A percentile compares a stretch with the other conserved stretches of the same genome.
These are phyloP conservation scores for Spongilla lacustris DNA, from an alignment of 37 sponge, comb jelly and placozoan genomes.

Conservation along the genomic window DNA sequence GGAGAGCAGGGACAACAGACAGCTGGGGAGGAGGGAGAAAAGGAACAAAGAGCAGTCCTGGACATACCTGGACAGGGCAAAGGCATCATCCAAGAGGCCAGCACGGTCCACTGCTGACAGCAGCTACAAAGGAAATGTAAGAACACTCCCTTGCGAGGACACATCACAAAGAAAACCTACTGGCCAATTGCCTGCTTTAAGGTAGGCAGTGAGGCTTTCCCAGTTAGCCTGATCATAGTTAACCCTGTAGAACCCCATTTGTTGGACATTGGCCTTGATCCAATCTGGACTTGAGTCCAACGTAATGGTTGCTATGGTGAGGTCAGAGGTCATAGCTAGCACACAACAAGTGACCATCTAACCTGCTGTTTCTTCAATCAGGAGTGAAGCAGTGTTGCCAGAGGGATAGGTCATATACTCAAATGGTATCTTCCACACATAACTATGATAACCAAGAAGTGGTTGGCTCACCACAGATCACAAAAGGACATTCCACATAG, in stretches of 20 bases:
- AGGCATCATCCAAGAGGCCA: slow-evolving; percentile 86
- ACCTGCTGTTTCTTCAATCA: no score
- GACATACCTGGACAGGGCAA: slow-evolving; percentile 64
- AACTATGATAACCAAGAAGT: slow-evolving; percentile 27
- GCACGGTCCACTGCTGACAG: slow-evolving; percentile 67
- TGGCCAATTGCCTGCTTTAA: slow-evolving; percentile 10
- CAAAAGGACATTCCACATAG: no score
- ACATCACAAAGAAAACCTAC: neutral
- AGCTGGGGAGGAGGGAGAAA: neutral
- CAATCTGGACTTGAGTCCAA: slow-evolving; percentile 24
- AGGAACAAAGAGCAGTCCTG: neutral
- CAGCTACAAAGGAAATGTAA: slow-evolving; percentile 18
- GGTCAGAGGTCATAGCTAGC: neutral
- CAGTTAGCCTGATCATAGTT: slow-evolving; percentile 81
- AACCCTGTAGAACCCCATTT: slow-evolving; percentile 80
- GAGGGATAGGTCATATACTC: slow-evolving; percentile 41
- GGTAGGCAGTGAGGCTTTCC: slow-evolving; percentile 44
- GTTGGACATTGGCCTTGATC: slow-evolving; percentile 78
- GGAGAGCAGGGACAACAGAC: no score
- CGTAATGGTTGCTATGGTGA: neutral
- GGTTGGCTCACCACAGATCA: neutral
- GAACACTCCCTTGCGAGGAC: neutral
- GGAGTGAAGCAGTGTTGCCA: neutral
- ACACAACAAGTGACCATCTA: neutral
- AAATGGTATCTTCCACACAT: slow-evolving; percentile 79